Evolutionary conservation across 2,113 vertebrate genomes (phyloP).

Genomic region (Petroica traversi): DNA sequence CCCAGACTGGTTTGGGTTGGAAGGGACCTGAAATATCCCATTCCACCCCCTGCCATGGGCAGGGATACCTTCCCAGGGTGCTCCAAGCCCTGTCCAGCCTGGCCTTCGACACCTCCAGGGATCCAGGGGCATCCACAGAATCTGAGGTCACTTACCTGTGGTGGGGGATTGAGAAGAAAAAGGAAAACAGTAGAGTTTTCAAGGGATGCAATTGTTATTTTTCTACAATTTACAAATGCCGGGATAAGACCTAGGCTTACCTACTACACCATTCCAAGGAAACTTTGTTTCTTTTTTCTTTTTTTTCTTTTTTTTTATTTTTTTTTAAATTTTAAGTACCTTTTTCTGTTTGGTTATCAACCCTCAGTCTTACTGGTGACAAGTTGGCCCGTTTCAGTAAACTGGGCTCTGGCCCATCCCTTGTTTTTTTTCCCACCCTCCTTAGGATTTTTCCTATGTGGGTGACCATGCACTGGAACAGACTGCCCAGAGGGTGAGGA

Average conservation of each 20-base stretch:
- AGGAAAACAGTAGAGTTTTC: not conserved
- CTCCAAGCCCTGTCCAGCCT: accelerated
- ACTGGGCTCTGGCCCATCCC: not conserved
- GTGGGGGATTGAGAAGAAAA: not conserved
- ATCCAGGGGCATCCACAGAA: not conserved
- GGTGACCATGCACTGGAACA: not conserved
- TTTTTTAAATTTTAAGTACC: not conserved
- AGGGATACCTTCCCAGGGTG: not conserved
- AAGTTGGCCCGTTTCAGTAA: not conserved
- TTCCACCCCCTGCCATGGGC: not conserved
- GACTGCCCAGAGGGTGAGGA: not conserved
- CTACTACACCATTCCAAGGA: not conserved
- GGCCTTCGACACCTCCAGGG: not conserved
- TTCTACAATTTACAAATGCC: not conserved
- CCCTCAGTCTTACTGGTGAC: not conserved
- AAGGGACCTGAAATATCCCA: not conserved
- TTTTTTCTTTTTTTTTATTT: too few species aligned
- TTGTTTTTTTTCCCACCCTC: not conserved
- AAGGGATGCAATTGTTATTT: not conserved
- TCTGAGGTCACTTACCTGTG: not conserved
- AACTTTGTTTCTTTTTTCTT: not conserved
- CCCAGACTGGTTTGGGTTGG: not conserved
- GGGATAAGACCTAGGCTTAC: not conserved
- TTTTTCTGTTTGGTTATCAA: not conserved
- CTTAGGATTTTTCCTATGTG: not conserved